A percentile compares a stretch with the other conserved stretches of the same genome.
These are phyloP conservation scores for Hydrolagus affinis DNA, from an alignment of 2,113 vertebrate genomes.

Conservation along the genomic window DNA sequence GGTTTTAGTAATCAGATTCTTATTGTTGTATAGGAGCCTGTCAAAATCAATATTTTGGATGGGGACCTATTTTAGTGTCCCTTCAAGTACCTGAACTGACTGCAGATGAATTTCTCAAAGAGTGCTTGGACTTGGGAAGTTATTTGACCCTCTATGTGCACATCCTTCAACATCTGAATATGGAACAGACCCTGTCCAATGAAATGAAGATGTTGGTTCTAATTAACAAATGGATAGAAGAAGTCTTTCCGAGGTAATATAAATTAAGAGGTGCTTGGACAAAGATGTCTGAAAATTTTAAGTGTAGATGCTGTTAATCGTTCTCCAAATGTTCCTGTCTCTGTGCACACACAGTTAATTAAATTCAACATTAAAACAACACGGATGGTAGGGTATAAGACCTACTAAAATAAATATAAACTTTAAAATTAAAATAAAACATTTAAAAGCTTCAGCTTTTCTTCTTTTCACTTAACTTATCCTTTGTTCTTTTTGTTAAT, in stretches of 20 bases:
- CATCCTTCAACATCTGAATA: constrained; percentile 77
- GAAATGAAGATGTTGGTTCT: constrained; percentile 74
- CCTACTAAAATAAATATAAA: no score
- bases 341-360: no score
- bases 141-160: constrained; percentile 88
- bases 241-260: constrained; percentile 76
- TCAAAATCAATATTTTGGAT: constrained; percentile 61
- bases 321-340: no score
- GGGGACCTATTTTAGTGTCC: constrained; percentile 85
- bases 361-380: no score
- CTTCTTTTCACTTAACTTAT: no score
- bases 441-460: no score
- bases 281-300: neutral
- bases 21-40: constrained; percentile 51
- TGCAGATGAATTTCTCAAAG: constrained; percentile 83
- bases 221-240: constrained; percentile 79
- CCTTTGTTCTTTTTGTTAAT: no score
- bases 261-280: neutral
- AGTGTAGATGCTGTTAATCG: neutral
- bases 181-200: constrained; percentile 73
- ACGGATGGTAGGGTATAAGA: no score
- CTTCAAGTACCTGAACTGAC: constrained; percentile 93
- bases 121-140: constrained; percentile 78
- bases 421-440: no score
- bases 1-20: neutral